These are phyloP conservation scores for Scleropages formosus DNA, from an alignment of 2,797 vertebrate genomes.

Conservation along the genomic window DNA sequence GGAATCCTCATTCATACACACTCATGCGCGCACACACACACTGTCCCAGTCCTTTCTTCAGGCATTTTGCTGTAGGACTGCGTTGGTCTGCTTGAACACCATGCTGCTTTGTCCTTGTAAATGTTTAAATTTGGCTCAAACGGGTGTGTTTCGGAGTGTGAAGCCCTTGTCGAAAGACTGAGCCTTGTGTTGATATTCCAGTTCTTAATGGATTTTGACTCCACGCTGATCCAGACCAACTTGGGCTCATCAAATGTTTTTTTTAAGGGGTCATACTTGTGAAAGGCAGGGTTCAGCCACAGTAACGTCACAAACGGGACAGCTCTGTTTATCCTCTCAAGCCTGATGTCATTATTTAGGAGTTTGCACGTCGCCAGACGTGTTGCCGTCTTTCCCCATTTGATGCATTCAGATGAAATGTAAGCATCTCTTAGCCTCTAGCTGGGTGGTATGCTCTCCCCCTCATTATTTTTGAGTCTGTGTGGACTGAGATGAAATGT, in stretches of 20 bases:
- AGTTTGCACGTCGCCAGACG: too few relatives aligned
- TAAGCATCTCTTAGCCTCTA: too few relatives aligned
- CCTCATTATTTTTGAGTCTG: too few relatives aligned
- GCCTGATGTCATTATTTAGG: too few relatives aligned
- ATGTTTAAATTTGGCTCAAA: slow-evolving; percentile 55
- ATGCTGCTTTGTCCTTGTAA: slow-evolving; percentile 58
- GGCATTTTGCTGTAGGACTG: slow-evolving; percentile 30
- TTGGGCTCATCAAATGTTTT: slow-evolving; percentile 17
- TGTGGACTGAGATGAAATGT: too few relatives aligned
- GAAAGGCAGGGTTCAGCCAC: slow-evolving; percentile 30
- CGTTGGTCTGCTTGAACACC: slow-evolving; percentile 53
- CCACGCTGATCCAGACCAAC: slow-evolving; percentile 36
- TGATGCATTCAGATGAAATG: too few relatives aligned
- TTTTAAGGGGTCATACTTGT: slow-evolving; percentile 43
- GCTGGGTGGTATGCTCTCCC: too few relatives aligned
- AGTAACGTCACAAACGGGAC: background rate
- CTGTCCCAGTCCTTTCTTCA: slow-evolving; percentile 36
- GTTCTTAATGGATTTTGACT: slow-evolving; percentile 31
- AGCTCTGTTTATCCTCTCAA: too few relatives aligned
- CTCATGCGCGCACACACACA: slow-evolving; percentile 26
- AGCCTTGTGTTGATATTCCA: background rate
- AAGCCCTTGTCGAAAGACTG: too few relatives aligned
- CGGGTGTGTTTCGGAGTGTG: slow-evolving; percentile 54
- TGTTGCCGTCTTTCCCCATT: too few relatives aligned
- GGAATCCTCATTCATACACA: slow-evolving; percentile 30